Percentiles rank a stretch among this genome's conserved stretches.
phyloP scores from a whole-genome alignment of 1,140 invertebrate genomes.

The Globodera rostochiensis region DNA sequence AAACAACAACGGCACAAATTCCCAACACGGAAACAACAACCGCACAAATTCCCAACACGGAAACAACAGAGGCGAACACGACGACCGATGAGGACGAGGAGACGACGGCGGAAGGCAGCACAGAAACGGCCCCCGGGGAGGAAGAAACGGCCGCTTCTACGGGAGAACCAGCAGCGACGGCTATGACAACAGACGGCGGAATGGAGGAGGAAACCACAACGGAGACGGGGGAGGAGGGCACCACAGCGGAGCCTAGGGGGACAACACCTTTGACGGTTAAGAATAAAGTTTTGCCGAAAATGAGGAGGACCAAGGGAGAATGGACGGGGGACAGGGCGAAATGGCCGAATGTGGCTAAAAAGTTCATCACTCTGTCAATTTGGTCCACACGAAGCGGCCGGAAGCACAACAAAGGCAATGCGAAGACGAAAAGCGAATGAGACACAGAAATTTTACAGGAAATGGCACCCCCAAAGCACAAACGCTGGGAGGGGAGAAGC shows the following conservation, averaged over 20 bases:
- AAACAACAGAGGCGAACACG: constrained; percentile 33
- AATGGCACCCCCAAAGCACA: background rate
- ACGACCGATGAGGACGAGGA: constrained; percentile 28
- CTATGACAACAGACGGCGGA: background rate
- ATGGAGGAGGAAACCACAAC: constrained; percentile 4
- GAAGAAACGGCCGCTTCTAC: background rate
- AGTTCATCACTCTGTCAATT: constrained; percentile 28
- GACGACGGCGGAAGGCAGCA: constrained; percentile 17
- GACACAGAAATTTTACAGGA: no score
- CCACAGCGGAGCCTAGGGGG: background rate
- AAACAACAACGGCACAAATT: constrained; percentile 21
- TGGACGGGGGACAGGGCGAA: background rate
- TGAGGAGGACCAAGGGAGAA: constrained; percentile 9
- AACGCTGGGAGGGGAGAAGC: background rate
- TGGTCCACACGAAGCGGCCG: constrained; percentile 19
- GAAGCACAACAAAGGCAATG: constrained; percentile 7
- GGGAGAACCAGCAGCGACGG: background rate
- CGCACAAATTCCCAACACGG: constrained; percentile 12
- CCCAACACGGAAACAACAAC: constrained; percentile 29
- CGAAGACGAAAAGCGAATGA: background rate
- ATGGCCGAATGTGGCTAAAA: constrained; percentile 11
- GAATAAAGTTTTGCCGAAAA: background rate
- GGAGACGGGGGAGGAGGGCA: background rate
- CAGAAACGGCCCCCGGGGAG: constrained; percentile 27
- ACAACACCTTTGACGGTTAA: background rate